Percentiles rank a stretch among this genome's conserved stretches.
Conservation (phyloP, 2,888 invertebrate genomes). For the Azorinus chamasolen region DNA sequence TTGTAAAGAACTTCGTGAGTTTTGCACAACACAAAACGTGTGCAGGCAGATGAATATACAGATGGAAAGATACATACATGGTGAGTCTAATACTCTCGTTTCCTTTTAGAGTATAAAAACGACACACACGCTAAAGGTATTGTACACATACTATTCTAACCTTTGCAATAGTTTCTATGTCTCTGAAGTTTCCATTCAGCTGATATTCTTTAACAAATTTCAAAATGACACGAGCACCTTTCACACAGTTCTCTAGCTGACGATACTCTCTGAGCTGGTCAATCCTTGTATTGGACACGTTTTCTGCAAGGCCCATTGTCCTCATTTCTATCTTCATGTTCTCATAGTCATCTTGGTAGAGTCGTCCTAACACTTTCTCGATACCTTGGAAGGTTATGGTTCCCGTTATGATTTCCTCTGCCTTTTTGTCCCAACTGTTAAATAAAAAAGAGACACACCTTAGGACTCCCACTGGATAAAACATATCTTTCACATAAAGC, state of each 20-base stretch:
- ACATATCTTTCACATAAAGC: no score
- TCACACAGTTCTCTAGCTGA: slow-evolving; percentile 49
- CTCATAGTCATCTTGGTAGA: slow-evolving; percentile 14
- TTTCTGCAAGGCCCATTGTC: slow-evolving; percentile 13
- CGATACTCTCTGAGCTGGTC: slow-evolving; percentile 59
- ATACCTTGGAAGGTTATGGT: slow-evolving; percentile 22
- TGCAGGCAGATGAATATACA: no score
- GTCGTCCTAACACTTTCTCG: slow-evolving; percentile 16
- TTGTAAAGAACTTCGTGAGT: no score
- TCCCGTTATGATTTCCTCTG: slow-evolving; percentile 14
- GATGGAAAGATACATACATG: no score
- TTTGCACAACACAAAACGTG: no score
- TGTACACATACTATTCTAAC: slow-evolving; percentile 24
- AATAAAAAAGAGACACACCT: no score
- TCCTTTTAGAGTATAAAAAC: no score
- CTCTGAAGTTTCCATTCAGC: slow-evolving; percentile 58
- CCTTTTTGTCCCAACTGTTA: slow-evolving; percentile 20
- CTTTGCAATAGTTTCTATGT: slow-evolving; percentile 35
- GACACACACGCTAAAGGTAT: no score
- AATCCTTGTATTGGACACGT: slow-evolving; percentile 22
- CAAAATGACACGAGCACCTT: slow-evolving; percentile 61
- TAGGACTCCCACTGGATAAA: no score
- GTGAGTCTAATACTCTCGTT: no score
- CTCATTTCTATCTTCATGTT: slow-evolving; percentile 19
- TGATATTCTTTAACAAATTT: slow-evolving; percentile 40